These are phyloP conservation scores for Dendronephthya gigantea DNA, from an alignment of 64 coral and sea anemone genomes.

Conservation along the genomic window DNA sequence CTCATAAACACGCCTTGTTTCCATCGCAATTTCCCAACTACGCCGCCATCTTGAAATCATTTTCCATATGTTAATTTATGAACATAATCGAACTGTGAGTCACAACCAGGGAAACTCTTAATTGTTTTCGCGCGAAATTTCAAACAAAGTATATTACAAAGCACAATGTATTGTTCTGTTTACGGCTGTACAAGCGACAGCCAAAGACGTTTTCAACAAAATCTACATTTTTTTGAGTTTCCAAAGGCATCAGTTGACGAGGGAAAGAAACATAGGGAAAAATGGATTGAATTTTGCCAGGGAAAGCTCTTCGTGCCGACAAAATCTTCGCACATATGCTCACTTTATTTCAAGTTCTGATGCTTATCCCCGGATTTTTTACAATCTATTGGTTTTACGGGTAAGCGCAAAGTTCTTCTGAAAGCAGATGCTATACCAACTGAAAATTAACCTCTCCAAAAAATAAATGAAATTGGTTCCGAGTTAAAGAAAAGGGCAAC, in stretches of 20 bases:
- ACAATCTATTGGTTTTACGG: neutral
- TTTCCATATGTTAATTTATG: too few species aligned
- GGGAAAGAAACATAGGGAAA: neutral
- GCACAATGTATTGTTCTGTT: neutral
- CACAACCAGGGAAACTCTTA: too few species aligned
- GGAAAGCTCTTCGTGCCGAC: neutral
- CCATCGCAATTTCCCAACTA: too few species aligned
- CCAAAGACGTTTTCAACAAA: neutral
- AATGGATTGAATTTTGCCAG: neutral
- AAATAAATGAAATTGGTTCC: too few species aligned
- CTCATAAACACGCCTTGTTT: too few species aligned
- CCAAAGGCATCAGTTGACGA: neutral
- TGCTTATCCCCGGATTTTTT: neutral
- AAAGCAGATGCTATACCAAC: neutral
- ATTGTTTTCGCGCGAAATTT: too few species aligned
- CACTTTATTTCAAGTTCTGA: neutral
- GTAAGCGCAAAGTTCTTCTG: neutral
- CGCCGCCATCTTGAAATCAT: too few species aligned
- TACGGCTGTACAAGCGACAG: neutral
- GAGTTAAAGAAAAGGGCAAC: too few species aligned
- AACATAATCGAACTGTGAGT: too few species aligned
- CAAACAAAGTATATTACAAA: too few species aligned
- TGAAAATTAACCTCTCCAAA: neutral
- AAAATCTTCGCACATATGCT: neutral
- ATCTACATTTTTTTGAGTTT: neutral